A percentile compares a stretch with the other conserved stretches of the same genome.
These are phyloP conservation scores for Pelusios castaneus DNA, from an alignment of 2,113 vertebrate genomes.

Conservation along the genomic window DNA sequence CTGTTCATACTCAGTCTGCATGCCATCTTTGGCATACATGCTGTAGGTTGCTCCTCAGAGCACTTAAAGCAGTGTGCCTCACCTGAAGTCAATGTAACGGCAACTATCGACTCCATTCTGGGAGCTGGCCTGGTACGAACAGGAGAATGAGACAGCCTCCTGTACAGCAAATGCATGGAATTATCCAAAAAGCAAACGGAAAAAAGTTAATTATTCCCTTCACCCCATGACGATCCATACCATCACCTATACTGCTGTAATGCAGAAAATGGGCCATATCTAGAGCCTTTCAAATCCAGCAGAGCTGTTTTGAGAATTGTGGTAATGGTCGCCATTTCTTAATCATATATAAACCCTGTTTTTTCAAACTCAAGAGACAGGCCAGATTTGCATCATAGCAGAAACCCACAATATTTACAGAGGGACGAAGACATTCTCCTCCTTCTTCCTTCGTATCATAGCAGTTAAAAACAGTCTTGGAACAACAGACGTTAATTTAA, in stretches of 20 bases:
- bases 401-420: not conserved
- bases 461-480: not conserved
- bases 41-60: not conserved
- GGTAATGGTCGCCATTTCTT: not conserved
- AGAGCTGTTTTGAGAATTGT: not conserved
- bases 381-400: not conserved
- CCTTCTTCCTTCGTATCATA: not conserved
- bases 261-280: not conserved
- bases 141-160: not conserved
- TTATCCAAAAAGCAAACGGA: not conserved
- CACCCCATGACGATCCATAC: not conserved
- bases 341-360: not conserved
- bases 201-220: not conserved
- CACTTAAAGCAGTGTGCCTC: not conserved
- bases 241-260: not conserved
- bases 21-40: too few species aligned
- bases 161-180: not conserved
- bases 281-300: not conserved
- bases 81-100: not conserved
- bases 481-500: not conserved
- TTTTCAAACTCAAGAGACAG: not conserved
- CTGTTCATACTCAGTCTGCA: too few species aligned
- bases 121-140: not conserved
- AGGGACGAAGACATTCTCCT: not conserved
- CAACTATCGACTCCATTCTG: rapidly evolving